These are phyloP conservation scores for Rallus limicola DNA, from an alignment of 2,113 vertebrate species.

Conservation along the genomic window DNA sequence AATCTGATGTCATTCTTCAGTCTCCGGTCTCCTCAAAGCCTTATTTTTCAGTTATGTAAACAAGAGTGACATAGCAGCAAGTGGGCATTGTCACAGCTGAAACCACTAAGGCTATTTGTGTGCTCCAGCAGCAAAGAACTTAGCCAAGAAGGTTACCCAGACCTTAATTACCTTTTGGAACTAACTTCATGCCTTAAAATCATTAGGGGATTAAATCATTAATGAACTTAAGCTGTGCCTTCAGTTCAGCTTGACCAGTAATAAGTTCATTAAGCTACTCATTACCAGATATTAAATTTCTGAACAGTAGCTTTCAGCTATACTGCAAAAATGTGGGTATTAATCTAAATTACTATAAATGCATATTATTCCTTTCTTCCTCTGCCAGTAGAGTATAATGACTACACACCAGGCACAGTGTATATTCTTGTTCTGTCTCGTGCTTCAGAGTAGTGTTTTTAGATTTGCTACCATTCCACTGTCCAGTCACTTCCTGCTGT, in stretches of 20 bases:
- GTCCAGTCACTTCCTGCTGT: not conserved
- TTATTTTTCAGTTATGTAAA: not conserved
- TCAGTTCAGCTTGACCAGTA: not conserved
- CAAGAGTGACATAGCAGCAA: not conserved
- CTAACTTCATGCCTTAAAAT: not conserved
- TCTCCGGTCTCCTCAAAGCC: not conserved
- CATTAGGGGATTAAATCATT: slow-evolving; percentile 35
- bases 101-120: not conserved
- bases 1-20: not conserved
- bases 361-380: not conserved
- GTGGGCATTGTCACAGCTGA: not conserved
- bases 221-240: slow-evolving; percentile 16
- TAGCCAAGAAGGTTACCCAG: not conserved
- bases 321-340: slow-evolving; percentile 4
- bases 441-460: not conserved
- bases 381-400: not conserved
- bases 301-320: not conserved
- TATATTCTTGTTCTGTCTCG: not conserved
- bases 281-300: not conserved
- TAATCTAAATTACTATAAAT: slow-evolving; percentile 26
- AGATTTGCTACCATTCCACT: not conserved
- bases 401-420: not conserved
- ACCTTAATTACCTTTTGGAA: not conserved
- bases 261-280: slow-evolving; percentile 37
- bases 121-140: not conserved